A percentile compares a stretch with the other conserved stretches of the same genome.
Conservation (phyloP, 2,113 vertebrate species). For the Pangasianodon gigas region DNA sequence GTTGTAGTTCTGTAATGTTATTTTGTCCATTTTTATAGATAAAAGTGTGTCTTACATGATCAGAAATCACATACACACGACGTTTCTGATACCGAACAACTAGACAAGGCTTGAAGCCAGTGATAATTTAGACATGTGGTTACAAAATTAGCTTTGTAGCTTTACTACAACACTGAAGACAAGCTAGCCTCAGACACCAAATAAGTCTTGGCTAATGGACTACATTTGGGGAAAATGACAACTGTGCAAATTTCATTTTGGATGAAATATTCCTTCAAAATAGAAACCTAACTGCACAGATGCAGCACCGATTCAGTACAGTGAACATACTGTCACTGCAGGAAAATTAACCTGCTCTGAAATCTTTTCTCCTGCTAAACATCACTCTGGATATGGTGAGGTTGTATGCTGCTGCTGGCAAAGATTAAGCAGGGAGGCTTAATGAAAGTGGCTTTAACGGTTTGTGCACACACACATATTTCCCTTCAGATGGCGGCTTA, state of each 20-base stretch:
- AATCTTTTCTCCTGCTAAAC: neutral
- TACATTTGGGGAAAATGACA: neutral
- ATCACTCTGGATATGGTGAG: neutral
- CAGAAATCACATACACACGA: neutral
- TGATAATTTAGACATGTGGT: neutral
- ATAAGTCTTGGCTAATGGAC: neutral
- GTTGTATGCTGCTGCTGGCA: neutral
- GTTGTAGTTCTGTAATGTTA: neutral
- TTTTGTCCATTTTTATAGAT: neutral
- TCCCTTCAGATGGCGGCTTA: neutral
- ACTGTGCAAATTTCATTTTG: neutral
- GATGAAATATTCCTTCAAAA: neutral
- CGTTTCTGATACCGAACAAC: neutral
- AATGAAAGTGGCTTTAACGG: constrained; percentile 4
- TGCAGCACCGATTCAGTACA: neutral
- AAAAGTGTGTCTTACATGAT: neutral
- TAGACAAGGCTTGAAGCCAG: neutral
- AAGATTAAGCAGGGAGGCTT: constrained; percentile 5
- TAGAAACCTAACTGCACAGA: neutral
- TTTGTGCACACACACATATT: neutral
- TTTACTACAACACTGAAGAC: neutral
- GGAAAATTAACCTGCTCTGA: neutral
- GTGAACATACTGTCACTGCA: neutral
- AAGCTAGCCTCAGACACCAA: neutral
- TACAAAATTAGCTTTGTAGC: neutral